A percentile compares a stretch with the other conserved stretches of the same genome.
phyloP scores from a whole-genome alignment of 2,888 invertebrate species.

The Drosophila mimica region DNA sequence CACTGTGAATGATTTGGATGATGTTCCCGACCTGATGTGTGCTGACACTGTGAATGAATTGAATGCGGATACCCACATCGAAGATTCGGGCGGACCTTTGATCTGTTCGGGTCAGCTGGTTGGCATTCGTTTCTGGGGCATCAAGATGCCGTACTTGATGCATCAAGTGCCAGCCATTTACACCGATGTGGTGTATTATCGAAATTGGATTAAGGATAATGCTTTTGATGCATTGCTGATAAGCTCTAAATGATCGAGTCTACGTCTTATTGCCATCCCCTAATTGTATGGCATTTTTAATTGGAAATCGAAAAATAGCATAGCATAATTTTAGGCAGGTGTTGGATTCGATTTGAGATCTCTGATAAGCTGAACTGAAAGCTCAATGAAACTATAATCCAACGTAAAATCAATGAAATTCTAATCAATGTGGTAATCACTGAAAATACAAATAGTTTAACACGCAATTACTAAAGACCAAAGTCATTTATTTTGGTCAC shows the following conservation, averaged over 20 bases:
- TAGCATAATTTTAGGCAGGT: constrained; percentile 6
- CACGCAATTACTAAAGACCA: constrained; percentile 28
- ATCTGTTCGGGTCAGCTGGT: constrained; percentile 87
- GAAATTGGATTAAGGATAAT: constrained; percentile 55
- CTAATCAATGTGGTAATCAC: background rate
- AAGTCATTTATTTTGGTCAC: background rate
- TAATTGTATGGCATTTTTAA: background rate
- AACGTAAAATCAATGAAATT: background rate
- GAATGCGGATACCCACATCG: constrained; percentile 90
- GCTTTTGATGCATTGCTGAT: too few species aligned
- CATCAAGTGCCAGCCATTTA: constrained; percentile 91
- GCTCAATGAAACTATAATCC: background rate
- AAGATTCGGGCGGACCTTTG: constrained; percentile 93
- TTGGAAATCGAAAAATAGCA: background rate
- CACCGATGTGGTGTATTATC: constrained; percentile 86
- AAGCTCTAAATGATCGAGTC: background rate
- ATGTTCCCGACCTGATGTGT: constrained; percentile 74
- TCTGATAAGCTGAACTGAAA: background rate
- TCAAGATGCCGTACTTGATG: constrained; percentile 88
- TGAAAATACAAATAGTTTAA: constrained; percentile 21
- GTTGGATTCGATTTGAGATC: background rate
- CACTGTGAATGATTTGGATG: constrained; percentile 87
- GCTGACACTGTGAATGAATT: constrained; percentile 89
- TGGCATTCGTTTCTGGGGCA: constrained; percentile 94
- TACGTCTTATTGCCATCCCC: background rate